Percentiles rank a stretch among this genome's conserved stretches.
Conservation (phyloP, 2,888 invertebrate species). For the Lamellibrachia satsuma region DNA sequence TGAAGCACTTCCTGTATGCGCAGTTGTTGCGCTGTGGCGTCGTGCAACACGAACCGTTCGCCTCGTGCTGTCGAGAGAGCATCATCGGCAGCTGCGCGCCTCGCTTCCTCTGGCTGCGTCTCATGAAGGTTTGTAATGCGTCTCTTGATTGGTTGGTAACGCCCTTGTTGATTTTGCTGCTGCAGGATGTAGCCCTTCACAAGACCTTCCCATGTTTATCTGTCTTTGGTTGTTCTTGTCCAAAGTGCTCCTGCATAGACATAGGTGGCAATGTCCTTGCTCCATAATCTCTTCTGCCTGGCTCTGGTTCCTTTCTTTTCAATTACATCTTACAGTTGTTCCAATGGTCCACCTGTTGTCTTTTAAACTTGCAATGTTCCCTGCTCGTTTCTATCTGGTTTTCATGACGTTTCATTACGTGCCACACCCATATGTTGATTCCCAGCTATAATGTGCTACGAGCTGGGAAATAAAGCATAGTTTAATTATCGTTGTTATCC, state of each 20-base stretch:
- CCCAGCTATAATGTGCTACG: not conserved
- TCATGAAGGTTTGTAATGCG: slow-evolving; percentile 22
- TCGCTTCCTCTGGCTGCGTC: slow-evolving; percentile 41
- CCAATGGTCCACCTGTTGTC: not conserved
- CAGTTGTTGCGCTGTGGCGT: slow-evolving; percentile 40
- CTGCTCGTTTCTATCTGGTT: not conserved
- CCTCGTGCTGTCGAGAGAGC: slow-evolving; percentile 42
- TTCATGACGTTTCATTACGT: not conserved
- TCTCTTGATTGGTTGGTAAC: not conserved
- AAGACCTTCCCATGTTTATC: not conserved
- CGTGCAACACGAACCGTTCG: slow-evolving; percentile 38
- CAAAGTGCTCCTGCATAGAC: not conserved
- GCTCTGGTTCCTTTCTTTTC: not conserved
- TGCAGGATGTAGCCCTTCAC: not conserved
- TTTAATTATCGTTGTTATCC: not conserved
- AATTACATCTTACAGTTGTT: not conserved
- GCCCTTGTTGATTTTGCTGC: not conserved
- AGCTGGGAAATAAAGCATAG: not conserved
- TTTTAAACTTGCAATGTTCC: not conserved
- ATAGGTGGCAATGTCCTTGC: no score
- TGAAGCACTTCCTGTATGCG: slow-evolving; percentile 39
- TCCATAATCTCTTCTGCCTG: not conserved
- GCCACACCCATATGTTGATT: not conserved
- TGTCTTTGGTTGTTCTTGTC: not conserved
- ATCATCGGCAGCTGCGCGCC: slow-evolving; percentile 43